These are phyloP conservation scores for Abrostola tripartita DNA, from an alignment of 2,888 invertebrate species.

Conservation along the genomic window DNA sequence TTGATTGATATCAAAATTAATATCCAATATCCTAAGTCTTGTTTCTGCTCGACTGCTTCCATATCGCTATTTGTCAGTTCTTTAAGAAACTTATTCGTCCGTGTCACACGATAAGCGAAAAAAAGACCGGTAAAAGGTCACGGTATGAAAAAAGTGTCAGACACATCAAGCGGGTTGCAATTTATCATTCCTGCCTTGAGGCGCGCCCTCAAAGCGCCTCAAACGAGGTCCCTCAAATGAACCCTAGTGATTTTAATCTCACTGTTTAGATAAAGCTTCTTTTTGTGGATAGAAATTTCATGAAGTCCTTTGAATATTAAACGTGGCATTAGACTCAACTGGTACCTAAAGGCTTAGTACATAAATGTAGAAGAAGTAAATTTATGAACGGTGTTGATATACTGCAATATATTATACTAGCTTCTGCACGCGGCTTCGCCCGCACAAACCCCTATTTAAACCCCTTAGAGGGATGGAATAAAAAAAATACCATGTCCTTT, in stretches of 20 bases:
- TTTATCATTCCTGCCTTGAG: constrained; percentile 77
- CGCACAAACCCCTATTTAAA: too few species aligned
- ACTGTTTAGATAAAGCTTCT: constrained; percentile 74
- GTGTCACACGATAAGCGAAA: constrained; percentile 75
- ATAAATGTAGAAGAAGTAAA: constrained; percentile 38
- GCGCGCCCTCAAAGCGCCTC: constrained; percentile 74
- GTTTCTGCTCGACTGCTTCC: constrained; percentile 40
- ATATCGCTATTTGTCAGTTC: constrained; percentile 73
- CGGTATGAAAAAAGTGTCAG: constrained; percentile 74
- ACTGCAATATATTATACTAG: constrained; percentile 28
- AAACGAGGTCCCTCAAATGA: constrained; percentile 71
- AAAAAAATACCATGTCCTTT: too few species aligned
- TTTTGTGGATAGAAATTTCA: constrained; percentile 62
- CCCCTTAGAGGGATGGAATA: too few species aligned
- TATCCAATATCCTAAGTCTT: too few species aligned
- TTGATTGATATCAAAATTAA: too few species aligned
- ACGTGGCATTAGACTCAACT: constrained; percentile 58
- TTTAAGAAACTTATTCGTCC: constrained; percentile 72
- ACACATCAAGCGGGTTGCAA: constrained; percentile 75
- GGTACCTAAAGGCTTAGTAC: constrained; percentile 56
- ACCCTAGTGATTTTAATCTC: constrained; percentile 79
- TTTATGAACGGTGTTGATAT: constrained; percentile 26
- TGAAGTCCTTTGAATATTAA: constrained; percentile 69
- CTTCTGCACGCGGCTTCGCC: too few species aligned
- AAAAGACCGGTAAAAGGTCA: constrained; percentile 74